Evolutionary conservation across 2,888 invertebrate species (phyloP).

Genomic region (Dryadula phaetusa): DNA sequence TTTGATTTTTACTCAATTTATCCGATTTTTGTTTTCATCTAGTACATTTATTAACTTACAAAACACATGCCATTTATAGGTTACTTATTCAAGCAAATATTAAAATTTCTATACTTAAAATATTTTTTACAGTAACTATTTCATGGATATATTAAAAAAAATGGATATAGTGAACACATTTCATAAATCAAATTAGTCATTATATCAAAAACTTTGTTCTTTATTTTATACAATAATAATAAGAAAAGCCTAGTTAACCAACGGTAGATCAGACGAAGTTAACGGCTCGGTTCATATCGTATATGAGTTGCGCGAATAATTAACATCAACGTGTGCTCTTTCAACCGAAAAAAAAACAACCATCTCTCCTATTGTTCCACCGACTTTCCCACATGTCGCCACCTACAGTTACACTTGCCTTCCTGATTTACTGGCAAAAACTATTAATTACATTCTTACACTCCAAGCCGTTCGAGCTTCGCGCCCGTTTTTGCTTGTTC

Average conservation of each 20-base stretch:
- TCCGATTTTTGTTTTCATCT: no score
- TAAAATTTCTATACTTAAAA: no score
- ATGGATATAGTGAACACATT: no score
- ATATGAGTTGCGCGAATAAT: constrained; percentile 73
- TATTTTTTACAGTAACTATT: no score
- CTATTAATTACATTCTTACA: constrained; percentile 79
- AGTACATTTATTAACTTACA: no score
- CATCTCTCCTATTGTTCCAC: constrained; percentile 78
- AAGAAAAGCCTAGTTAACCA: constrained; percentile 34
- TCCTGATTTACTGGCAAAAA: constrained; percentile 78
- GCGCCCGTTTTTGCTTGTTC: constrained; percentile 56
- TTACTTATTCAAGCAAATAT: no score
- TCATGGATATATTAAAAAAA: no score
- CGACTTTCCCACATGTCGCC: constrained; percentile 81
- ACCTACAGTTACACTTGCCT: constrained; percentile 77
- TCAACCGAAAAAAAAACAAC: constrained; percentile 78
- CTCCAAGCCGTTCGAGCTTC: constrained; percentile 59
- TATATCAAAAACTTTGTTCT: neutral
- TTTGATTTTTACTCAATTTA: no score
- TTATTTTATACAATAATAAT: neutral
- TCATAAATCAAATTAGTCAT: no score
- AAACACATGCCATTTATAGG: no score
- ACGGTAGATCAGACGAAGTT: constrained; percentile 39
- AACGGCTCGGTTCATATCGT: constrained; percentile 52
- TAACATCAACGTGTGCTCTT: constrained; percentile 79